A percentile compares a stretch with the other conserved stretches of the same genome.
Evolutionary conservation across 2,113 vertebrate species (phyloP).

Genomic region (Charadrius vociferus): DNA sequence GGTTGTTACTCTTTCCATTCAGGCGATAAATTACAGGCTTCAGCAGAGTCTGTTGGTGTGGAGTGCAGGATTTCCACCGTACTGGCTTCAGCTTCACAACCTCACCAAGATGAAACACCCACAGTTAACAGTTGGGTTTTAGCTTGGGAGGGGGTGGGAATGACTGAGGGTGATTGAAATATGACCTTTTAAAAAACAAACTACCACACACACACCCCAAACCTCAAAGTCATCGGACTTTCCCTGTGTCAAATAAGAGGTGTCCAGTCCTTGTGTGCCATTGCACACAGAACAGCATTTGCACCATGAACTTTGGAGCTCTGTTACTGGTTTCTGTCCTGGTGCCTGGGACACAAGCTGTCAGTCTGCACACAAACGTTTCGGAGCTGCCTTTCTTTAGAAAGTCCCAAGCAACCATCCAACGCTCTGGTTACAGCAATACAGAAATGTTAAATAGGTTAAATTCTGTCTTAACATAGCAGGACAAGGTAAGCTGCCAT

Average conservation of each 20-base stretch:
- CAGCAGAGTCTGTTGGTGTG: not conserved
- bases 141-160: not conserved
- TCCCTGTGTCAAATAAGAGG: not conserved
- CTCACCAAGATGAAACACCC: not conserved
- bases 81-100: not conserved
- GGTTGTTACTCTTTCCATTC: constrained; percentile 47
- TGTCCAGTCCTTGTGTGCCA: not conserved
- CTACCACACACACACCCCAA: no score
- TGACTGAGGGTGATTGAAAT: not conserved
- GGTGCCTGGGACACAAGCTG: not conserved
- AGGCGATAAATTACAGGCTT: not conserved
- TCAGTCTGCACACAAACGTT: not conserved
- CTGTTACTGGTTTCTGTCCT: not conserved
- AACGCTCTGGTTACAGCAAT: not conserved
- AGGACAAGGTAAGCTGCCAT: not conserved
- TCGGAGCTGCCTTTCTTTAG: not conserved
- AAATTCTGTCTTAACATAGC: not conserved
- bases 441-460: not conserved
- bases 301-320: not conserved
- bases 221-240: not conserved
- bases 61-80: not conserved
- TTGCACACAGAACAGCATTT: not conserved
- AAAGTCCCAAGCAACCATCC: not conserved
- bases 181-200: not conserved
- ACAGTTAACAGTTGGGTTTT: not conserved